Evolutionary conservation across 2,888 invertebrate genomes (phyloP).

Genomic region (Apomyelois bistriatella): DNA sequence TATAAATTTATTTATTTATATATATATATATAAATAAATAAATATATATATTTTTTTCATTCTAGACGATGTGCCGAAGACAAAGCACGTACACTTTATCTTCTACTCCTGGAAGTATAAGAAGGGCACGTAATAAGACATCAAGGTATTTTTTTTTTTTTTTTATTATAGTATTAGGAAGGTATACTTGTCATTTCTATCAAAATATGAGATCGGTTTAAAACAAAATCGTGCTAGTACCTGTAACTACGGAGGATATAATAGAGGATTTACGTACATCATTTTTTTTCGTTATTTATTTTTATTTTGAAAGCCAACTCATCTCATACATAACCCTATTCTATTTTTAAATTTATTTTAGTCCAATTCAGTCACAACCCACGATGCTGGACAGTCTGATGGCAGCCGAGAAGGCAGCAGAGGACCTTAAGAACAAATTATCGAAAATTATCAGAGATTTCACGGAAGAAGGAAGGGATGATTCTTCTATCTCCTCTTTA

Average conservation of each 20-base stretch:
- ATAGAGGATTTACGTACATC: too few species aligned
- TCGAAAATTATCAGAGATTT: conserved; percentile 45
- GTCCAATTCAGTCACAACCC: conserved; percentile 52
- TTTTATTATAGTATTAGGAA: background rate
- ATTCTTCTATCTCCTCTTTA: conserved; percentile 58
- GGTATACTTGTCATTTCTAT: background rate
- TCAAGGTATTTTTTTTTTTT: conserved; percentile 49
- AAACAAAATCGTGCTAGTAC: too few species aligned
- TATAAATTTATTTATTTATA: too few species aligned
- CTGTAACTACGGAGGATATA: too few species aligned
- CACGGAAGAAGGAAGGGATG: conserved; percentile 46
- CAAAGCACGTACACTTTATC: conserved; percentile 65
- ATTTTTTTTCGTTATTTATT: too few species aligned
- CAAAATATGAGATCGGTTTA: too few species aligned
- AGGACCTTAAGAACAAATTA: conserved; percentile 49
- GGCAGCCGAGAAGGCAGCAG: conserved; percentile 52
- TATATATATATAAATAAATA: too few species aligned
- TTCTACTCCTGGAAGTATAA: conserved; percentile 47
- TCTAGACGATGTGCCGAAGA: conserved; percentile 44
- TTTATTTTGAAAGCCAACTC: too few species aligned
- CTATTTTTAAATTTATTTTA: conserved; percentile 31
- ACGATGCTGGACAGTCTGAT: conserved; percentile 47
- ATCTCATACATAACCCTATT: background rate
- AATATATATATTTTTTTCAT: too few species aligned
- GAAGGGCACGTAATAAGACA: conserved; percentile 53